Percentiles rank a stretch among this genome's conserved stretches.
Conservation (phyloP, 1,140 invertebrate species). For the Bradynema listronoti region DNA sequence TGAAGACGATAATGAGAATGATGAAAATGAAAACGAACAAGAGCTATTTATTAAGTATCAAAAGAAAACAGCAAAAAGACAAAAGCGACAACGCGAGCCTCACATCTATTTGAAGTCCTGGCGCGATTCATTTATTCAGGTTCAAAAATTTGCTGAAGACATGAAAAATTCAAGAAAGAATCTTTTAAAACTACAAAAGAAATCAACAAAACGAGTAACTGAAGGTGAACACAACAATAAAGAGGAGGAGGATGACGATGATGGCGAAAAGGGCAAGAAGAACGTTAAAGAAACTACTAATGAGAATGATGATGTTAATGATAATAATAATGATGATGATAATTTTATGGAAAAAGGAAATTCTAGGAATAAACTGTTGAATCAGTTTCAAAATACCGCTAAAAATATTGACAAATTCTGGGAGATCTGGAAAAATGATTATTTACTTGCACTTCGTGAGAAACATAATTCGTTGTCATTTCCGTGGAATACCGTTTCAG, state of each 20-base stretch:
- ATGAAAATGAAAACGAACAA: constrained; percentile 1
- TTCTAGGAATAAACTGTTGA: too few species aligned
- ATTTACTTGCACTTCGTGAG: too few species aligned
- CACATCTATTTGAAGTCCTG: constrained; percentile 33
- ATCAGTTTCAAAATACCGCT: too few species aligned
- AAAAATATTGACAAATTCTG: too few species aligned
- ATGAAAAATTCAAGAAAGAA: constrained; percentile 27
- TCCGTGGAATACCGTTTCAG: too few species aligned
- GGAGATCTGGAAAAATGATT: too few species aligned
- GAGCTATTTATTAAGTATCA: constrained; percentile 1
- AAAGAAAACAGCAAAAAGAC: constrained; percentile 9
- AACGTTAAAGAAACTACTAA: not conserved
- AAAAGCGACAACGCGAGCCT: constrained; percentile 41
- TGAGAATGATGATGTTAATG: too few species aligned
- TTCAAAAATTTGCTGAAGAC: constrained; percentile 33
- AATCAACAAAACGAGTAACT: too few species aligned
- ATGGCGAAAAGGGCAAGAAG: constrained; percentile 41
- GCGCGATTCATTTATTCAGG: constrained; percentile 24
- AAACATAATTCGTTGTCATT: too few species aligned
- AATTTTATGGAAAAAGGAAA: too few species aligned
- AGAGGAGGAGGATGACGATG: constrained; percentile 49
- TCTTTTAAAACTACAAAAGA: constrained; percentile 30
- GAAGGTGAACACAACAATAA: constrained; percentile 37
- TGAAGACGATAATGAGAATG: constrained; percentile 48
- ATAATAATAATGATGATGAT: too few species aligned